Base-by-base conservation (phyloP, 2,888 invertebrate species). In the Gnatocerus cornutus region DNA sequence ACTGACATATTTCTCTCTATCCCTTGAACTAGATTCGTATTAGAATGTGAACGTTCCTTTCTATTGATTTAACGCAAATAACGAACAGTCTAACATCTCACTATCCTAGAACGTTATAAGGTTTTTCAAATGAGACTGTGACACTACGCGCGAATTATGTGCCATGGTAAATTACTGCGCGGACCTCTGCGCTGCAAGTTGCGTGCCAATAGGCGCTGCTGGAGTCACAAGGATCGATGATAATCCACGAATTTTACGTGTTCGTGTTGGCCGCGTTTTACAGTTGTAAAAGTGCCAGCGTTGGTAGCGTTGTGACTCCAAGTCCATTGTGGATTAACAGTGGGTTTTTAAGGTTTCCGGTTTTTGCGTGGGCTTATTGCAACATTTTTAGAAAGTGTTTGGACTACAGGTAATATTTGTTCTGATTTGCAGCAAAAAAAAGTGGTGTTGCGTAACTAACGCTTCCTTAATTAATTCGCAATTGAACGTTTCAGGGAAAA, bases 1-100 rank as follows among this genome's bases (percentile, higher is more conserved):
- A 45, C 43, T 53, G 62, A 45, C 59, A 56, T 53, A 56, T 73
- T 68, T 64, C 70, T 21, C 21, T 59, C 58, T 63, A 62, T 68
- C 73, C 71, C 73, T 74, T 77, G 75, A 74, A 74, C 76, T 74
- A 76, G 72, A 73, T 74, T 74, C 66, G 61, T 12, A 52, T 76
- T 73, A 77, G 77, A 77, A 71, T 76, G 77, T 76, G 76, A 74
- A 55, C 64, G 66, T 69, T 21, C 61, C 59, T 50, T 63, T 68
- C 68, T 70, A 74, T 74, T 62, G 73, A 75, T 74, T 72, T 46
- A 46, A 64, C 48, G 62, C 53, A 55, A 64, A 69, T 63, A 33
- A 50, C 37, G 50, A 52, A 59, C 74, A 70, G 55, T 76, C 76
- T 75, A 72, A 74, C 53, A 50, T 39, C 27, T 48, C 7, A 12